A percentile compares a stretch with the other conserved stretches of the same genome.
These are phyloP conservation scores for Neelides folsomi DNA, from an alignment of 2,888 invertebrate genomes.

Conservation along the genomic window DNA sequence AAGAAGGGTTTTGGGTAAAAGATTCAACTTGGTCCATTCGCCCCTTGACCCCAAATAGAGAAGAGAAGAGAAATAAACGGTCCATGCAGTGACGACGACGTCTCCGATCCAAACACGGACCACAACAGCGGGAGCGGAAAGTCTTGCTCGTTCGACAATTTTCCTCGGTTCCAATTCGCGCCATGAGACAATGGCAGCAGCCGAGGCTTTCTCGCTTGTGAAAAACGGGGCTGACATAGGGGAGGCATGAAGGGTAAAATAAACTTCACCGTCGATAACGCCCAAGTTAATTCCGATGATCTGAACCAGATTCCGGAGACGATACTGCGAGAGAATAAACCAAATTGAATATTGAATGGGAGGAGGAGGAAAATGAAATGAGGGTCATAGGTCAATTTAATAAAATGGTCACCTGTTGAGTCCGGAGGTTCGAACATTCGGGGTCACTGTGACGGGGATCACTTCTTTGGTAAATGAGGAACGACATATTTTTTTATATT, in stretches of 20 bases:
- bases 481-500: conserved; percentile 20
- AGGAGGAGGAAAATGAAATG: no score
- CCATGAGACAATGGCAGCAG: conserved; percentile 63
- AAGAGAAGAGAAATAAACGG: conserved; percentile 70
- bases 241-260: conserved; percentile 65
- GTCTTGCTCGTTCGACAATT: conserved; percentile 12
- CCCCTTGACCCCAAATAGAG: conserved; percentile 45
- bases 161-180: conserved; percentile 50
- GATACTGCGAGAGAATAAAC: conserved; percentile 18
- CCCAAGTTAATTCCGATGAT: conserved; percentile 52
- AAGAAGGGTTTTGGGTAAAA: conserved; percentile 59
- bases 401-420: conserved; percentile 54
- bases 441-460: conserved; percentile 49
- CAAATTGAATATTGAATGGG: conserved; percentile 52
- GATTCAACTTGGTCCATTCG: conserved; percentile 41
- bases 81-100: conserved; percentile 61
- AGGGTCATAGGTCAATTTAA: conserved; percentile 36
- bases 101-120: conserved; percentile 41
- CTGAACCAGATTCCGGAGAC: conserved; percentile 60
- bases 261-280: conserved; percentile 12
- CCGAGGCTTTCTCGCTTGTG: conserved; percentile 56
- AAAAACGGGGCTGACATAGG: conserved; percentile 72
- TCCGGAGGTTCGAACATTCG: conserved; percentile 65
- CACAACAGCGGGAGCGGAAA: conserved; percentile 38
- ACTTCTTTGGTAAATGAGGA: conserved; percentile 32